Evolutionary conservation across 2,113 vertebrate genomes (phyloP).

Genomic region (Orycteropus afer): DNA sequence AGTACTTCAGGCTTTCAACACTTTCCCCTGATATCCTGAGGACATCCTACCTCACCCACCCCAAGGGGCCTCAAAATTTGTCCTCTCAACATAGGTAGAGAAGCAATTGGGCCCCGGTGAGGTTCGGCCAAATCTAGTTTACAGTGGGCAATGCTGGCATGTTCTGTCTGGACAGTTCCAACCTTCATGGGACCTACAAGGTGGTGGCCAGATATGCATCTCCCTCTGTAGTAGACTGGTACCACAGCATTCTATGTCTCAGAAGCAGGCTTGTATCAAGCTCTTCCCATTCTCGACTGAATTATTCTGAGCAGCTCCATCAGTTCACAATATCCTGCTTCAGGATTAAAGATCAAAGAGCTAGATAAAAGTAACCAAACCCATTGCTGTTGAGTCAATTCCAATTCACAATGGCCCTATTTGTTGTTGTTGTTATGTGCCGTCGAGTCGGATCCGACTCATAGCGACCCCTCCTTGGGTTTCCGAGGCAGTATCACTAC

Average conservation of each 20-base stretch:
- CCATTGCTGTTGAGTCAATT: background rate
- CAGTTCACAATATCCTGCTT: no score
- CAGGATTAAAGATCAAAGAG: background rate
- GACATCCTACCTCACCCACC: background rate
- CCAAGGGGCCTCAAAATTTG: background rate
- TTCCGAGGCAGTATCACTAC: no score
- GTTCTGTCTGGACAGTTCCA: background rate
- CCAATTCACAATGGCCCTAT: background rate
- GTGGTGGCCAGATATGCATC: background rate
- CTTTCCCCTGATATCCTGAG: background rate
- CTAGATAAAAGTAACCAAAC: background rate
- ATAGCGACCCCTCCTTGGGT: no score
- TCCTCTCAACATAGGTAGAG: background rate
- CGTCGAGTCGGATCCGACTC: no score
- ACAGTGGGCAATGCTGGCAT: fast-evolving
- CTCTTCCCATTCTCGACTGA: background rate
- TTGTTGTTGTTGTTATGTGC: no score
- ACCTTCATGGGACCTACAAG: background rate
- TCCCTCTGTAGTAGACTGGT: background rate
- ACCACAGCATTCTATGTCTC: fast-evolving
- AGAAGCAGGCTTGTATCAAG: fast-evolving
- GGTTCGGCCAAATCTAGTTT: background rate
- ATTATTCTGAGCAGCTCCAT: fast-evolving
- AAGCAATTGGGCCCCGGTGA: background rate
- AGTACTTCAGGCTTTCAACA: no score